phyloP scores from a whole-genome alignment of 2,888 invertebrate genomes.

The Zhengitettix transpicula region DNA sequence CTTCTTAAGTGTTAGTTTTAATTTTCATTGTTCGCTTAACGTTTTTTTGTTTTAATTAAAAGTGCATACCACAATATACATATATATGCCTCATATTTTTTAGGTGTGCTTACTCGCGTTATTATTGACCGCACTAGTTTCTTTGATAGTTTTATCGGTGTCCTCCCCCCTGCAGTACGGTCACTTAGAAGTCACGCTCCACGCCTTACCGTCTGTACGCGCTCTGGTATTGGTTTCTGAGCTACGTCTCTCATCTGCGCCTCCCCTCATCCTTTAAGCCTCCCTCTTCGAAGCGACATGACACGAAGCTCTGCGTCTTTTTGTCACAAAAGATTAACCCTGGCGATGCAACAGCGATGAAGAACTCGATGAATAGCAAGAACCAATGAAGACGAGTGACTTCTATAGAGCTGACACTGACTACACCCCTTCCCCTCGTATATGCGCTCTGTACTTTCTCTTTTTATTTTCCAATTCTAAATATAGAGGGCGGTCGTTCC shows the following conservation, averaged over 20 bases:
- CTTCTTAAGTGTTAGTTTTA: too few relatives aligned
- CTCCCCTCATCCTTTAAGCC: neutral
- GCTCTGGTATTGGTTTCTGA: too few relatives aligned
- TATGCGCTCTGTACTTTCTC: neutral
- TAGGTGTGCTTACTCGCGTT: too few relatives aligned
- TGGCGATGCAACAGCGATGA: neutral
- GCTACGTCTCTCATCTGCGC: neutral
- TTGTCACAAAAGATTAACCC: slow-evolving; percentile 1
- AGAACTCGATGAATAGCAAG: slow-evolving; percentile 1
- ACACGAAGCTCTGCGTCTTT: neutral
- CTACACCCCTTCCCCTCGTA: neutral
- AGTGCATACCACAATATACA: too few relatives aligned
- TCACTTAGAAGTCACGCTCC: too few relatives aligned
- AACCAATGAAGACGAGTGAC: neutral
- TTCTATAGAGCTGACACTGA: neutral
- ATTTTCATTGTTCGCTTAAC: too few relatives aligned
- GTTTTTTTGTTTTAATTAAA: too few relatives aligned
- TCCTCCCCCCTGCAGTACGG: too few relatives aligned
- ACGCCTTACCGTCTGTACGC: too few relatives aligned
- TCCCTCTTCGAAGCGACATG: neutral
- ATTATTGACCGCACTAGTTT: too few relatives aligned
- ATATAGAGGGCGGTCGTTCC: neutral
- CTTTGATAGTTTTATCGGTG: too few relatives aligned
- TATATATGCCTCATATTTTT: too few relatives aligned
- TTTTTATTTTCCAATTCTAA: neutral